Base-by-base conservation (phyloP, 2,113 vertebrate species). In the Propithecus coquereli region DNA sequence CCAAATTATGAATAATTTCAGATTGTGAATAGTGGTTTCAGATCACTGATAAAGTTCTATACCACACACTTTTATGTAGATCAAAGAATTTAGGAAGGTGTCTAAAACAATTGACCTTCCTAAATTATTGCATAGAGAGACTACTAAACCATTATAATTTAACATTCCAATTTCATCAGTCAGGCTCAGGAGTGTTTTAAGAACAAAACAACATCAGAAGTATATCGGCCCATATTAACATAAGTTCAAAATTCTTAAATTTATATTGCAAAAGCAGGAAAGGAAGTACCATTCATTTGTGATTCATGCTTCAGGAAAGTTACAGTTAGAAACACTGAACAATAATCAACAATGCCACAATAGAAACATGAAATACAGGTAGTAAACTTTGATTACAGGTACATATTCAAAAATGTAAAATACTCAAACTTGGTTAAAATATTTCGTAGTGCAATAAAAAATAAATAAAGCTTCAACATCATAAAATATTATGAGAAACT, bases 111-210 rank as follows among this genome's bases (percentile, higher is more conserved):
- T 74, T 57, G 7, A 45, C 94, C 77, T 94, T 92, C n/a, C 43
- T 86, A 57, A 85, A 68, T 94, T 81, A 96, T 80, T 47, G 90
- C 61, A 74, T 65, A 74, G 54, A 90, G 25, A 2, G 45, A 43
- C 76, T 90, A 84, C 65, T 90, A 61, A 85, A 66, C 86, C 40
- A 76, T n/a, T 5, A 32, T 85, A 73, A 92, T 87, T 92, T 88
- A 83, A 71, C n/a, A 91, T 81, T 90, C 32, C 88, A n/a, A 45
- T 88, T 92, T 92, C 54, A 74, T 91, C n/a, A 6, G 34, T 66
- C 16, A 86, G 23, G 10, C 8, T 86, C 34, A 74, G 43, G n/a
- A 84, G 2, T 97, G 68, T 86, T 97, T 94, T 94, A 30, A 96
- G 63, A 96, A 40, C 34, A 77, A 81, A 68, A 94, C 45, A 73